phyloP scores from a whole-genome alignment of 2,113 vertebrate genomes.

The Cyphomyrus plagiostoma region DNA sequence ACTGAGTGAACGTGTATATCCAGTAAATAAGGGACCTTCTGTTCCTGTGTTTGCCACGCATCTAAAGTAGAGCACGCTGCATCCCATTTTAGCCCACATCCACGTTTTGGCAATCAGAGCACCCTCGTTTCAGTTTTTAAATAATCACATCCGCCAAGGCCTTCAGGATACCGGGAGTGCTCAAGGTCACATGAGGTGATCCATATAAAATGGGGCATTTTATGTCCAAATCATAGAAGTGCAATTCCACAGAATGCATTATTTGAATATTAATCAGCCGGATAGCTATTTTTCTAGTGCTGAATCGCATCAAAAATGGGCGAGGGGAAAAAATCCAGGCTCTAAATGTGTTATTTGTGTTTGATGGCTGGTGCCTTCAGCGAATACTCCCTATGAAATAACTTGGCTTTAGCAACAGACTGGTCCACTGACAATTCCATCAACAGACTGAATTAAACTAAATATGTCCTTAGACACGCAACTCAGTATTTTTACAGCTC shows the following conservation, averaged over 20 bases:
- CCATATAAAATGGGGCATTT: background rate
- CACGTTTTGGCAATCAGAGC: background rate
- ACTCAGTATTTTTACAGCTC: background rate
- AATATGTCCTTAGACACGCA: background rate
- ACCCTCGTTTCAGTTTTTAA: slow-evolving; percentile 6
- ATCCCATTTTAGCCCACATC: background rate
- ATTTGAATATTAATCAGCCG: background rate
- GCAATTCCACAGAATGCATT: slow-evolving; percentile 3
- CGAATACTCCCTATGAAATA: background rate
- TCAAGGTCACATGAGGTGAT: background rate
- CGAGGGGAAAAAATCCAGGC: background rate
- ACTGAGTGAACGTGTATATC: background rate
- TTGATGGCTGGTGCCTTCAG: background rate
- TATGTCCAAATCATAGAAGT: background rate
- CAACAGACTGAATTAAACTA: background rate
- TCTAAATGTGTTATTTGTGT: background rate
- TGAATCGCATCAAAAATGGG: background rate
- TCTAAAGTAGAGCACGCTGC: background rate
- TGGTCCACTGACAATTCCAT: background rate
- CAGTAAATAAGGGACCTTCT: background rate
- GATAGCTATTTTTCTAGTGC: background rate
- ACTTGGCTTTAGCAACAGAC: background rate
- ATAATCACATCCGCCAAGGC: background rate
- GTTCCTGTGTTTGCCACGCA: background rate
- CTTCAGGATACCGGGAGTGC: background rate